phyloP scores from a whole-genome alignment of 53 echinoderm and acorn worm species.

The Antedon mediterranea region DNA sequence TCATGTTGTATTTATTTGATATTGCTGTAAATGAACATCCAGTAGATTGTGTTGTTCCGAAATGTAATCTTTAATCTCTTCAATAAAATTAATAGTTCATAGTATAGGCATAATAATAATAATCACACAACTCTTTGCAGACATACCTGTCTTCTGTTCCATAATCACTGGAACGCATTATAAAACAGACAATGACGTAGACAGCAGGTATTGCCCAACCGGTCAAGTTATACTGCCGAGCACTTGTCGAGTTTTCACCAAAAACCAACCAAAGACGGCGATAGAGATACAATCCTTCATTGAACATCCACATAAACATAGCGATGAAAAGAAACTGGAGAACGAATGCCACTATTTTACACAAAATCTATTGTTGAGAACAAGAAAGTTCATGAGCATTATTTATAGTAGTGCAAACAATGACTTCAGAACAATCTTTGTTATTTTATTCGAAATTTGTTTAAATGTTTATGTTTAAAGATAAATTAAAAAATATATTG shows the following conservation, averaged over 20 bases:
- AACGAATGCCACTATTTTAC: background rate
- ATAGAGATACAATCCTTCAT: background rate
- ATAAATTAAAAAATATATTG: too few species aligned
- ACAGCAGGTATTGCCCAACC: background rate
- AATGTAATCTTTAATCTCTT: too few species aligned
- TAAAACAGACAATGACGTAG: background rate
- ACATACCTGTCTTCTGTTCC: background rate
- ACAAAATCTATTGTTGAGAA: background rate
- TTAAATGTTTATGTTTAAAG: too few species aligned
- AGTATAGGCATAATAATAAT: too few species aligned
- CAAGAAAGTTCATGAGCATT: too few species aligned
- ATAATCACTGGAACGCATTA: background rate
- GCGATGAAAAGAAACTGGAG: background rate
- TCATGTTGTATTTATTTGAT: too few species aligned
- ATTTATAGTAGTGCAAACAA: too few species aligned
- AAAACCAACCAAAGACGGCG: background rate
- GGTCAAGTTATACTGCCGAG: background rate
- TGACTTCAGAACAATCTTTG: too few species aligned
- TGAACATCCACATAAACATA: background rate
- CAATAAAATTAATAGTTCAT: too few species aligned
- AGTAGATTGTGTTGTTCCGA: too few species aligned
- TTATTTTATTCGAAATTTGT: too few species aligned
- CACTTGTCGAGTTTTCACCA: background rate
- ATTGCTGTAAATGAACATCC: too few species aligned
- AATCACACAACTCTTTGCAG: background rate